Evolutionary conservation across 2,888 invertebrate genomes (phyloP).

Genomic region (Leucophenga montana): DNA sequence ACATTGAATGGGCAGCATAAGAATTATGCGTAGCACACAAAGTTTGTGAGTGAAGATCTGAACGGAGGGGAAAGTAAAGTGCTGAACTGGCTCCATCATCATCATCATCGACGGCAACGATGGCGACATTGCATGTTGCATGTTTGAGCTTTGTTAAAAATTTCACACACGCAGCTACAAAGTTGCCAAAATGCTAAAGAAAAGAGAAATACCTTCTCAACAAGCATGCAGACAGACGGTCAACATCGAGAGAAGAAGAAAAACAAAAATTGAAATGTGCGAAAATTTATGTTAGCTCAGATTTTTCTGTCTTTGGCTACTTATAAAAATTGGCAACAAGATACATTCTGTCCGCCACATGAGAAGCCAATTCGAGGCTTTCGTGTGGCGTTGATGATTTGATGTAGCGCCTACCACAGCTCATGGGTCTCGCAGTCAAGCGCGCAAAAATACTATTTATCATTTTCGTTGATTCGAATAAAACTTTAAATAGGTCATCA

Average conservation of each 20-base stretch:
- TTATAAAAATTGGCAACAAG: conserved; percentile 33
- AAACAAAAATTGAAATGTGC: conserved; percentile 55
- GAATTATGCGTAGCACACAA: conserved; percentile 10
- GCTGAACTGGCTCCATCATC: conserved; percentile 32
- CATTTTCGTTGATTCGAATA: background rate
- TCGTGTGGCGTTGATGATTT: conserved; percentile 14
- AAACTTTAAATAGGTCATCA: background rate
- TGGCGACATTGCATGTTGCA: conserved; percentile 43
- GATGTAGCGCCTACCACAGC: conserved; percentile 6
- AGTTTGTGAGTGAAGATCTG: background rate
- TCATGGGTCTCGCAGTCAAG: background rate
- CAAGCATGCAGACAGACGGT: conserved; percentile 32
- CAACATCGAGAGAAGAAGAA: conserved; percentile 44
- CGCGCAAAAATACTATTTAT: background rate
- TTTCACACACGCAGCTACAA: conserved; percentile 33
- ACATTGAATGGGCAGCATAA: conserved; percentile 3
- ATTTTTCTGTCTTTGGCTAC: conserved; percentile 59
- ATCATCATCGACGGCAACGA: too few relatives aligned
- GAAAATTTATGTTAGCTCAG: conserved; percentile 69
- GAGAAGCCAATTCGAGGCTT: background rate
- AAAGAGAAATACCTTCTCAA: background rate
- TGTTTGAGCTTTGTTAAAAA: conserved; percentile 38
- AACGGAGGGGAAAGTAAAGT: conserved; percentile 14
- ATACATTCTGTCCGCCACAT: too few relatives aligned
- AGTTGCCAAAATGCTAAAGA: conserved; percentile 45